A percentile compares a stretch with the other conserved stretches of the same genome.
phyloP scores from a whole-genome alignment of 2,888 invertebrate genomes.

The Spisula solida region DNA sequence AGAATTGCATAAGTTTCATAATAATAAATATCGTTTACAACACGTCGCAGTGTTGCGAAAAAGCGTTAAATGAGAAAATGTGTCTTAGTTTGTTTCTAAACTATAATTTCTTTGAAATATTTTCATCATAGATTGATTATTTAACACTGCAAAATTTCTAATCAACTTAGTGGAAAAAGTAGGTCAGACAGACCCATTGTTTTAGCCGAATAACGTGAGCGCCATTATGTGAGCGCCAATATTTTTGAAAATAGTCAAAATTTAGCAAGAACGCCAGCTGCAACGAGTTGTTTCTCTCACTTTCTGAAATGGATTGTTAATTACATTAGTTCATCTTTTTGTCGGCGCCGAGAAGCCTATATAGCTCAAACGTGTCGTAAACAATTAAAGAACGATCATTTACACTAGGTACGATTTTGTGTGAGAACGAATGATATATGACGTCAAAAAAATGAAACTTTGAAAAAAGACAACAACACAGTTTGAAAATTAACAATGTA shows the following conservation, averaged over 20 bases:
- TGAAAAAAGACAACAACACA: slow-evolving; percentile 26
- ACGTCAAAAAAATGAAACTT: neutral
- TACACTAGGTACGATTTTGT: neutral
- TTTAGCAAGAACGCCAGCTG: slow-evolving; percentile 9
- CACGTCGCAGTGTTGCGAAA: no score
- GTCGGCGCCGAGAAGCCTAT: slow-evolving; percentile 6
- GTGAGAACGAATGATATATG: slow-evolving; percentile 22
- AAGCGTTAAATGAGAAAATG: no score
- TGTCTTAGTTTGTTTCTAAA: no score
- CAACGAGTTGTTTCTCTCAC: neutral
- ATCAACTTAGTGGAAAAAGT: neutral
- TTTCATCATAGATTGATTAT: no score
- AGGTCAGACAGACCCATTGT: slow-evolving; percentile 13
- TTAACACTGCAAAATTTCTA: no score
- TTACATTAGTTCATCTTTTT: slow-evolving; percentile 20
- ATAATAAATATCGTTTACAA: no score
- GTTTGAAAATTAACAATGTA: slow-evolving; percentile 43
- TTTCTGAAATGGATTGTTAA: slow-evolving; percentile 15
- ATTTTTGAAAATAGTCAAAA: neutral
- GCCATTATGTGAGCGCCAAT: neutral
- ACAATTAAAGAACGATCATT: slow-evolving; percentile 22
- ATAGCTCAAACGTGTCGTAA: neutral
- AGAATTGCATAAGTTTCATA: no score
- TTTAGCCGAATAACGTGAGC: neutral
- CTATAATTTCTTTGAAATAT: no score